Base-by-base conservation (phyloP, 1,140 invertebrate species). In the Drosophila fuyamai region DNA sequence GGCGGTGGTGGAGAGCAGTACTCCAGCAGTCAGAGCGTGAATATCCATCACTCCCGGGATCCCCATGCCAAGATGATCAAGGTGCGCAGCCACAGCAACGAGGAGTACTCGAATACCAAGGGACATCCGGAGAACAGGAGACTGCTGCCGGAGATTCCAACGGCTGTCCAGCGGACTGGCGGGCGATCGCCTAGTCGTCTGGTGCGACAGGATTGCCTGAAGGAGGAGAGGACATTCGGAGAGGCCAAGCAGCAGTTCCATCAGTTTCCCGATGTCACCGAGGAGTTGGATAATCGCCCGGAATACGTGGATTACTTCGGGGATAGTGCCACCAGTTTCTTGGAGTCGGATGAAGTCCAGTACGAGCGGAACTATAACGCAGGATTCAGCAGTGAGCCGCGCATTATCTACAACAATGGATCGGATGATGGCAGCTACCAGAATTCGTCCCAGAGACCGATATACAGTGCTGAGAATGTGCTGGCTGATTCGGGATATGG, bases 71-170 rank as follows among this genome's bases (percentile, higher is more conserved):
- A 92, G 79, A 92, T 92, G 92, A 92, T 92, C 14, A 92, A 92
- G 74, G 92, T 92, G 55, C 92, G 92, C 41, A 92, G 92, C 46
- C 92, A 92, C 59, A 92, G 92, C 65, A 92, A 92, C 57, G 92
- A 92, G 58, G 92, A 92, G 58, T 92, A 92, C 53, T 91, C 91
- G 5, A 89, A 91, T 27, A 83, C 75, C 12, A 90, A 92, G 38
- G 50, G 71, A 0, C 68, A 86, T 10, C 66, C 76, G 32, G 92
- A 92, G 71, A 91, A 63, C 53, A 76, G 92, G 0, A 61, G 92
- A 1, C 41, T 92, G 6, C 48, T 92, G 47, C 92, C 92, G 1
- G 92, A 92, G 65, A 92, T 92, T 46, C 92, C 92, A 13, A 86
- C 81, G 0, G 65, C 81, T 0, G 77, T 58, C 18, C 76, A 73